Evolutionary conservation across 2,113 vertebrate species (phyloP).

Genomic region (Thunnus thynnus): DNA sequence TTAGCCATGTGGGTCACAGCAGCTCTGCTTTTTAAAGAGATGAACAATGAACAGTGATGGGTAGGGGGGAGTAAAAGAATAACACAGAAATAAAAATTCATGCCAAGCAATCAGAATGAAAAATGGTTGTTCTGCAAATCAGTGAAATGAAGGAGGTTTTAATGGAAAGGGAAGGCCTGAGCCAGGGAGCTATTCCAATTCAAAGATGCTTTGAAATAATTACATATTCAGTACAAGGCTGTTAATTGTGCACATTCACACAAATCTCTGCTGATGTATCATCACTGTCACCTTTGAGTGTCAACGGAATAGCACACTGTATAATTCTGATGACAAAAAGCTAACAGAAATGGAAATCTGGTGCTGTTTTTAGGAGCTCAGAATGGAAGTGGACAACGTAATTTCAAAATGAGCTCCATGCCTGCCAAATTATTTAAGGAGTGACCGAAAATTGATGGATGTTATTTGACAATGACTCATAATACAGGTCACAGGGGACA

Average conservation of each 20-base stretch:
- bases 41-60: constrained; percentile 58
- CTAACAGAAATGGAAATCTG: constrained; percentile 23
- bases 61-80: constrained; percentile 8
- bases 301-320: constrained; percentile 31
- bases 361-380: constrained; percentile 18
- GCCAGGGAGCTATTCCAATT: constrained; percentile 54
- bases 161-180: constrained; percentile 57
- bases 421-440: constrained; percentile 37
- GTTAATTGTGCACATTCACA: constrained; percentile 65
- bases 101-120: constrained; percentile 66
- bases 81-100: constrained; percentile 70
- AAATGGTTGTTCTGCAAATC: constrained; percentile 71
- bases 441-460: neutral
- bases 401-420: neutral
- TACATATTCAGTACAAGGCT: constrained; percentile 57
- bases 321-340: constrained; percentile 46
- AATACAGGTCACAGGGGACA: neutral
- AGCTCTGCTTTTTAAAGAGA: constrained; percentile 53
- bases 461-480: constrained; percentile 16
- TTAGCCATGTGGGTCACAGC: constrained; percentile 57
- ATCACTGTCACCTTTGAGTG: constrained; percentile 51
- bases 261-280: constrained; percentile 61
- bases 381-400: constrained; percentile 27
- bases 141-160: constrained; percentile 62
- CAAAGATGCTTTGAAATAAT: constrained; percentile 69